Percentiles rank a stretch among this genome's conserved stretches.
Evolutionary conservation across 2,113 vertebrate species (phyloP).

Genomic region (Sphyrna mokarran): DNA sequence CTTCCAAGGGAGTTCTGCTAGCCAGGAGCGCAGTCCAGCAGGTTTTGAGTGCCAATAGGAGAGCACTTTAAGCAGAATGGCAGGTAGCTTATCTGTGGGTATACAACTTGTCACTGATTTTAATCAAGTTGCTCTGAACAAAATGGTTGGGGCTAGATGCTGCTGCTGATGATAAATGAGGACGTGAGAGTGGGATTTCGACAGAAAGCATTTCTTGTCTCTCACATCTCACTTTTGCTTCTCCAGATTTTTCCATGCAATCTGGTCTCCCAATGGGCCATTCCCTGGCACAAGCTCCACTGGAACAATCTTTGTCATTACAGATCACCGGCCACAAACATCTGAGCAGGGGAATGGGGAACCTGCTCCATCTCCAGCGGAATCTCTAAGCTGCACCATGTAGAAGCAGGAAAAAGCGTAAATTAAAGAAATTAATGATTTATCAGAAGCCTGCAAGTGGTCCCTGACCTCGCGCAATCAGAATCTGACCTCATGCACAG

Average conservation of each 20-base stretch:
- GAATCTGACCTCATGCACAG: no score
- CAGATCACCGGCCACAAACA: background rate
- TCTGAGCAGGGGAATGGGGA: background rate
- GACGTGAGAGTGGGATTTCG: background rate
- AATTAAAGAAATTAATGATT: background rate
- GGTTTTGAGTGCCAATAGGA: no score
- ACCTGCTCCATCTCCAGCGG: background rate
- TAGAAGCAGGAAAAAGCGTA: background rate
- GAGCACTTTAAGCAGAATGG: no score
- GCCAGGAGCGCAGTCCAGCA: no score
- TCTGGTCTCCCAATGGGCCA: background rate
- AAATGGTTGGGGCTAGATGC: background rate
- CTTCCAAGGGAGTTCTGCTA: no score
- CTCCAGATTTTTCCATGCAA: background rate
- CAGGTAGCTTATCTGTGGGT: background rate
- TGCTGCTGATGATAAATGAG: background rate
- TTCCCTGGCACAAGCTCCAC: background rate
- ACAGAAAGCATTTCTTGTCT: background rate
- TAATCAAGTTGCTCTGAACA: background rate
- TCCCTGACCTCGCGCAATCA: no score
- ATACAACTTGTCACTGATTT: background rate
- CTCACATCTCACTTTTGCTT: background rate
- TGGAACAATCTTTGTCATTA: background rate
- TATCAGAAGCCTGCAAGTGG: background rate
- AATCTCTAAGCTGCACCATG: background rate